Evolutionary conservation across 2,888 invertebrate species (phyloP).

Genomic region (Dynastes hyllus): DNA sequence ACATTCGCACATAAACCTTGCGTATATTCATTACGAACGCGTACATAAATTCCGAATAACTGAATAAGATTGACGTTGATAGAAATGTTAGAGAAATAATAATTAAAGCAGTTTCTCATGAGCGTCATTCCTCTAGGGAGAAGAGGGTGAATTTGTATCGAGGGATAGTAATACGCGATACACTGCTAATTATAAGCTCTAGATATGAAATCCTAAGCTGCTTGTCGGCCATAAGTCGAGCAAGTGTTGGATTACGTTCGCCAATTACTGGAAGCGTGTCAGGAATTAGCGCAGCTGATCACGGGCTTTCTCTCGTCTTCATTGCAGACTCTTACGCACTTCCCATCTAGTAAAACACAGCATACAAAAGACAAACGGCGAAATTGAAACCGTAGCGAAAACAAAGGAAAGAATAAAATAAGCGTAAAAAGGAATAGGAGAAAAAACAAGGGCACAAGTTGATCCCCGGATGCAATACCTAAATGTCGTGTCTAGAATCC

Average conservation of each 20-base stretch:
- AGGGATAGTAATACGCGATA: conserved; percentile 55
- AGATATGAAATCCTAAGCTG: conserved; percentile 69
- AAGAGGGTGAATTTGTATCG: conserved; percentile 53
- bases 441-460: conserved; percentile 57
- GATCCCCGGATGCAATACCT: conserved; percentile 69
- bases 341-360: conserved; percentile 23
- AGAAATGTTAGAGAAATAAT: conserved; percentile 52
- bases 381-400: conserved; percentile 33
- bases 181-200: conserved; percentile 61
- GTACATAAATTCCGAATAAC: conserved; percentile 46
- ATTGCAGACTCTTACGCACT: conserved; percentile 40
- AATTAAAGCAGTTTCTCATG: conserved; percentile 54
- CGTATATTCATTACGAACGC: conserved; percentile 39
- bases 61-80: conserved; percentile 53
- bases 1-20: conserved; percentile 36
- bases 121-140: conserved; percentile 54
- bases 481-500: conserved; percentile 66
- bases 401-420: conserved; percentile 34
- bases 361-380: conserved; percentile 3
- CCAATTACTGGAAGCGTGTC: conserved; percentile 69
- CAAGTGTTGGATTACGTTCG: conserved; percentile 69
- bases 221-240: conserved; percentile 65
- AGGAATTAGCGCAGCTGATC: conserved; percentile 62
- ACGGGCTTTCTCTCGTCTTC: conserved; percentile 42
- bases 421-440: conserved; percentile 32